Evolutionary conservation across 2,113 vertebrate species (phyloP), one percentile per base, ranked within the genome.

Genomic region (Butorides virescens): DNA sequence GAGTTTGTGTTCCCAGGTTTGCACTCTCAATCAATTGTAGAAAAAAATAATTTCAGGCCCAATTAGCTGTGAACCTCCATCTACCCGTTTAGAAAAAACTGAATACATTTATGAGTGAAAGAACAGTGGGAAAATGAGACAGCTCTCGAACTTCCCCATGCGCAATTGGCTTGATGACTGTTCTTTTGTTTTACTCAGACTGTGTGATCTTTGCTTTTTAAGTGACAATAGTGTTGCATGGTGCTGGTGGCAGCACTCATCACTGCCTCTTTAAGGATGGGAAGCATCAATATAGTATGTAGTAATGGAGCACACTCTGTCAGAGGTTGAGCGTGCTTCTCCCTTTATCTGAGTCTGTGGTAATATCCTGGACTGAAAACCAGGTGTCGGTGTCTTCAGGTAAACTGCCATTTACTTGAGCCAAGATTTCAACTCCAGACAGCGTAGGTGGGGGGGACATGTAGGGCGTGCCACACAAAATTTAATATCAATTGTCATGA

Each of bases 1-100:
- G 75, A 73, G 52, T 86, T 81, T 85, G 36, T 58, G 56, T 86
- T 95, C 70, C 83, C 68, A 79, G 70, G 53, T 92, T 93, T 78
- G 86, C 62, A 27, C 53, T 84, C 79, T 81, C 80, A 93, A 75
- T 95, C 92, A 93, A 42, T 82, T 72, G 84, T 66, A 84, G 34
- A 62, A 90, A 96, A 89, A 94, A 91, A 68, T 53, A 78, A 96
- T 89, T 96, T 97, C 84, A 89, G 91, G 91, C 80, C 80, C 52
- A 95, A 82, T 95, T 92, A 97, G 46, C 86, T 89, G 70, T 71
- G 75, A 84, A 39, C 49, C 0, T 11, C 39, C 49, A 87, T 80
- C 44, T 66, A 81, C 16, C 13, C 87, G 32, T 93, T 81, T 72
- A 93, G 65, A 65, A 56, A 87, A 89, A 92, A 79, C 29, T 10